Conservation (phyloP, 2,797 vertebrate genomes). For the Rhinophrynus dorsalis region DNA sequence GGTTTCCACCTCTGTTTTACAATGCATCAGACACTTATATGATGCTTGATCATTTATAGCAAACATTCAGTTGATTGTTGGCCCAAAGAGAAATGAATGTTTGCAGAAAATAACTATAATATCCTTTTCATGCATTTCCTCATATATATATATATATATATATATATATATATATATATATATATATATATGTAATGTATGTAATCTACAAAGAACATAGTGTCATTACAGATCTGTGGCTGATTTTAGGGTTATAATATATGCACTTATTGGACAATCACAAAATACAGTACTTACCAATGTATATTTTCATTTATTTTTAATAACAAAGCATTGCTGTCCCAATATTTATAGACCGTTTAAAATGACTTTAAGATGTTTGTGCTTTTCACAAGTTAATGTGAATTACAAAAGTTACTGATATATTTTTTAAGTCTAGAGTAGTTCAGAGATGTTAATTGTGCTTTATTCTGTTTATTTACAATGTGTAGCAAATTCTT, state of each 20-base stretch:
- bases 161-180: too few relatives aligned
- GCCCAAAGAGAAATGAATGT: too few relatives aligned
- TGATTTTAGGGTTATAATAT: neutral
- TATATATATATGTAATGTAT: too few relatives aligned
- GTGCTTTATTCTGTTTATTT: conserved; percentile 55
- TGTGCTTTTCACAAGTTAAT: conserved; percentile 48
- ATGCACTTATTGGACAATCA: conserved; percentile 40
- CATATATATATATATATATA: too few relatives aligned
- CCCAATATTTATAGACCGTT: conserved; percentile 30
- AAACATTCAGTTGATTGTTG: too few relatives aligned
- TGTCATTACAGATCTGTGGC: neutral
- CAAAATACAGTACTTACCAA: conserved; percentile 4
- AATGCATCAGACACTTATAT: too few relatives aligned
- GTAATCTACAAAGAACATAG: neutral
- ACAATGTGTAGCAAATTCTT: conserved; percentile 42
- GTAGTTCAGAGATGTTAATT: conserved; percentile 54
- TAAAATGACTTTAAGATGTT: neutral
- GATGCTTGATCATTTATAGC: too few relatives aligned
- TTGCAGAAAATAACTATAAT: too few relatives aligned
- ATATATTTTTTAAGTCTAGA: conserved; percentile 43
- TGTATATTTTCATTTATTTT: conserved; percentile 17
- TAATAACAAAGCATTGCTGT: conserved; percentile 12
- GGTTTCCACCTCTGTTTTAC: too few relatives aligned
- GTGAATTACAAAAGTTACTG: conserved; percentile 47
- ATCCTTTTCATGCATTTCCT: too few relatives aligned